A percentile compares a stretch with the other conserved stretches of the same genome.
These are phyloP conservation scores for Proisotoma minuta DNA, from an alignment of 2,888 invertebrate species.

Conservation along the genomic window DNA sequence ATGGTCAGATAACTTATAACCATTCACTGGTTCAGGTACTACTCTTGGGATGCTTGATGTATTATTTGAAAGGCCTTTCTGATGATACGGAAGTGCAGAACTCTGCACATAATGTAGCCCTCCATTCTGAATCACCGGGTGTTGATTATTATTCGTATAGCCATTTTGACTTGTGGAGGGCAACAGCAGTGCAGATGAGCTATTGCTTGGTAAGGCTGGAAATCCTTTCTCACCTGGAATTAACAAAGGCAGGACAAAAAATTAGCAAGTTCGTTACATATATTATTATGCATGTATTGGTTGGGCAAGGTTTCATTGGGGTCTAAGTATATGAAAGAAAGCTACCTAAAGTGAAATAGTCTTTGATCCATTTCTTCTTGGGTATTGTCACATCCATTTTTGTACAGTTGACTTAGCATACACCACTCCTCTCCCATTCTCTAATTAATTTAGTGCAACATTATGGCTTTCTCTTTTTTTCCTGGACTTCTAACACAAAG, in stretches of 20 bases:
- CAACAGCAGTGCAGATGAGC: conserved; percentile 38
- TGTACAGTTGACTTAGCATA: too few relatives aligned
- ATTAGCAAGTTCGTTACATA: neutral
- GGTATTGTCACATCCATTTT: conserved; percentile 63
- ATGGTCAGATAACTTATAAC: conserved; percentile 47
- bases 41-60: conserved; percentile 45
- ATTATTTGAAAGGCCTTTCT: conserved; percentile 19
- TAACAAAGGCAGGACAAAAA: conserved; percentile 5
- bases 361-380: conserved; percentile 70
- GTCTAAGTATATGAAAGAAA: neutral
- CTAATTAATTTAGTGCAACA: too few relatives aligned
- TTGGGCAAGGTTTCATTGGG: neutral
- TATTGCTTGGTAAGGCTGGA: conserved; percentile 43
- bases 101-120: conserved; percentile 39
- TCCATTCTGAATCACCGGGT: conserved; percentile 44
- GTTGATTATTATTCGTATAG: conserved; percentile 39
- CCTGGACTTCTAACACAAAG: too few relatives aligned
- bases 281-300: neutral
- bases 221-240: conserved; percentile 47
- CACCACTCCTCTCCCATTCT: too few relatives aligned
- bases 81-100: conserved; percentile 33
- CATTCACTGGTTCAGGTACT: conserved; percentile 48
- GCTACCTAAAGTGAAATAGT: conserved; percentile 55
- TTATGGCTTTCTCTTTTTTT: too few relatives aligned
- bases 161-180: conserved; percentile 44